phyloP scores from a whole-genome alignment of 1,140 invertebrate species.

The Platorchestia sp. region DNA sequence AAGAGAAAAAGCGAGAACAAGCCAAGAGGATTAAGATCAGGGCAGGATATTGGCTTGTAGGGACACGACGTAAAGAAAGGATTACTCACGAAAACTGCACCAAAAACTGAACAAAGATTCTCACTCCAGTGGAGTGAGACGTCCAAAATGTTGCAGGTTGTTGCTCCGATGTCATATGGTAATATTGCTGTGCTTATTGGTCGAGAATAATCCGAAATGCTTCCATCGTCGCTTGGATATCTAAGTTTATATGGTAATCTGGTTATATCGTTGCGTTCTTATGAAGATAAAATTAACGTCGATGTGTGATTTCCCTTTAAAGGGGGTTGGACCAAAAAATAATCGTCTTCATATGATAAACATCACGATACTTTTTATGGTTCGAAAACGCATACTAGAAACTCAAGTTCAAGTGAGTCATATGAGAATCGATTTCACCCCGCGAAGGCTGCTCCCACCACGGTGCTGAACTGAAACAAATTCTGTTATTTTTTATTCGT shows the following conservation, averaged over 20 bases:
- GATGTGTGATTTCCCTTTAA: no score
- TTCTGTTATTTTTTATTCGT: background rate
- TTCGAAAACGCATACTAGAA: background rate
- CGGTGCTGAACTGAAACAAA: background rate
- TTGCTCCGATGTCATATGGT: no score
- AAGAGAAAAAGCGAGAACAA: background rate
- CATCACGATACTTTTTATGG: no score
- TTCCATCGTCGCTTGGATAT: no score
- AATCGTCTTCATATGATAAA: no score
- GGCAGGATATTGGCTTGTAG: slow-evolving; percentile 16
- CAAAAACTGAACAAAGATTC: background rate
- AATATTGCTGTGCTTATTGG: no score
- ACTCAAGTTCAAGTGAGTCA: background rate
- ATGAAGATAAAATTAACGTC: no score
- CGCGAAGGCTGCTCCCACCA: background rate
- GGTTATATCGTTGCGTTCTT: no score
- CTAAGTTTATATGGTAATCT: no score
- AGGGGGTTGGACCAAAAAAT: no score
- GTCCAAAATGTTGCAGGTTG: no score
- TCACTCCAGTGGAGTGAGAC: background rate
- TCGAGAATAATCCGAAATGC: no score
- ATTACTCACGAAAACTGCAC: background rate
- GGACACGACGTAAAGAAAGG: background rate
- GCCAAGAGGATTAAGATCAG: background rate
- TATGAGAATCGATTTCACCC: background rate